Conservation (phyloP, 92 coral and sea anemone genomes). For the Zoanthus sansibaricus region DNA sequence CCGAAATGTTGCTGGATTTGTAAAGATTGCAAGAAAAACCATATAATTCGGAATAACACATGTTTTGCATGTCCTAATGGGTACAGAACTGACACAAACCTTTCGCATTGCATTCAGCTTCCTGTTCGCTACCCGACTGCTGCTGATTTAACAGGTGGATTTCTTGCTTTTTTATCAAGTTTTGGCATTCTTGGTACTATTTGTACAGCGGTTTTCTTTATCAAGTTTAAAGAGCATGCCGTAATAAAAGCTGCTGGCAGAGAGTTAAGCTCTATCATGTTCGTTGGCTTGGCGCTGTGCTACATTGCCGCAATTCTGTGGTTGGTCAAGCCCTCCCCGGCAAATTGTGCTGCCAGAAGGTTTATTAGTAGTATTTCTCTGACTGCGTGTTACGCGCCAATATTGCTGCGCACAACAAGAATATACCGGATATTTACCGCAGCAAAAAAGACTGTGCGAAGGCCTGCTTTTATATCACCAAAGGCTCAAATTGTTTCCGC, state of each 20-base stretch:
- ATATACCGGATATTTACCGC: slow-evolving; percentile 84
- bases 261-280: slow-evolving; percentile 75
- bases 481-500: slow-evolving; percentile 78
- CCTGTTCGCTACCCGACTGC: slow-evolving; percentile 73
- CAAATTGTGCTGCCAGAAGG: slow-evolving; percentile 70
- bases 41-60: slow-evolving; percentile 67
- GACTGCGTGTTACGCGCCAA: slow-evolving; percentile 79
- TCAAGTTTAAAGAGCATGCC: slow-evolving; percentile 57
- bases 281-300: slow-evolving; percentile 71
- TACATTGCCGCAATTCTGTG: slow-evolving; percentile 67
- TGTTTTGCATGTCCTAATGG: slow-evolving; percentile 77
- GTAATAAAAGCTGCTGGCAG: slow-evolving; percentile 82
- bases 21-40: slow-evolving; percentile 56
- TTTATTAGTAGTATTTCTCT: slow-evolving; percentile 70
- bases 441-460: slow-evolving; percentile 73
- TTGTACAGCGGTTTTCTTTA: slow-evolving; percentile 62
- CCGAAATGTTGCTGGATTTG: slow-evolving; percentile 96
- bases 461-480: slow-evolving; percentile 82
- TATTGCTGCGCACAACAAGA: slow-evolving; percentile 79
- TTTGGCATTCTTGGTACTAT: slow-evolving; percentile 65
- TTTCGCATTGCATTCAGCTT: slow-evolving; percentile 63
- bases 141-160: slow-evolving; percentile 55
- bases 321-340: slow-evolving; percentile 64
- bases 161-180: slow-evolving; percentile 51
- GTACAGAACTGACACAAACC: slow-evolving; percentile 55